Evolutionary conservation across 2,113 vertebrate genomes (phyloP), one percentile per base, ranked within the genome.

Genomic region (Limanda limanda): DNA sequence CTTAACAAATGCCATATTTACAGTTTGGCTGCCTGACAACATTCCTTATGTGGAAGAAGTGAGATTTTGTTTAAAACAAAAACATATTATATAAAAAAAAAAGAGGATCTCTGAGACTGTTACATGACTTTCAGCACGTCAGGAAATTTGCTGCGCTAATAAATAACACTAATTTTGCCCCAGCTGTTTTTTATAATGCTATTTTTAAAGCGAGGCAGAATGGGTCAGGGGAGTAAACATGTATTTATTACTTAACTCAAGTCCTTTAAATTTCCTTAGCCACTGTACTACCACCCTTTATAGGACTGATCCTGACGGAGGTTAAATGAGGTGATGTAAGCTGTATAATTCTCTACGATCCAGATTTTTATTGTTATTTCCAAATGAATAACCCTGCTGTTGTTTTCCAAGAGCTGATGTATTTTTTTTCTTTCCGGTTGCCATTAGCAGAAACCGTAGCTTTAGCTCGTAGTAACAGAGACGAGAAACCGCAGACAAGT

Each of bases 201-300:
- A 21, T 48, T 77, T 64, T 55, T 27, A 20, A 69, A 57, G 25
- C 23, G 23, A 65, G 15, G 48, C 48, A 42, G 63, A 67, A 48
- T 48, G n/a, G 51, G 51, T 25, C 24, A 1, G 18, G 23, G 25
- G 63, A 64, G n/a, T 18, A 64, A 69, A 40, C n/a, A 0, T 74
- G 52, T 88, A 90, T 91, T 88, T 92, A 88, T 91, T 87, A 24
- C 69, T 83, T 71, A 27, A 71, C 35, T 74, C 24, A 68, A 68
- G 76, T 69, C 70, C 65, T 77, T 60, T 80, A 55, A 24, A 67
- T 72, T 71, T 56, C 62, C 68, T 76, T 27, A 70, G 72, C 60
- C 66, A 18, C 55, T 54, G 60, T 75, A 78, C 70, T 68, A 51
- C 74, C 69, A 27, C 73, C 61, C 68, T 79, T 47, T 42, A 35